These are phyloP conservation scores for Stegostoma tigrinum DNA, from an alignment of 2,113 vertebrate genomes.

Conservation along the genomic window DNA sequence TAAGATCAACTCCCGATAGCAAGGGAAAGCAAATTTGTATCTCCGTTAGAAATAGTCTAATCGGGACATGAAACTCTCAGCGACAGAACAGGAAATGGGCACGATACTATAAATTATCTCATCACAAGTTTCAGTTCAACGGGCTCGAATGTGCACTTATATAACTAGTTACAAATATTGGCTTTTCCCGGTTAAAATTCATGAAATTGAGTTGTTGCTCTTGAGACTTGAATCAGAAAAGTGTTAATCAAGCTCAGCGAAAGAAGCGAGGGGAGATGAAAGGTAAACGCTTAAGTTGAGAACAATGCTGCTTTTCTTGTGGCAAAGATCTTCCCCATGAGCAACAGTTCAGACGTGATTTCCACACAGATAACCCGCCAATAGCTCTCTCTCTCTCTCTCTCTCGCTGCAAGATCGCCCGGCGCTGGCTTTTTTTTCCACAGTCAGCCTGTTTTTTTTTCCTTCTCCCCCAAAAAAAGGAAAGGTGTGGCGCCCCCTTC, in stretches of 20 bases:
- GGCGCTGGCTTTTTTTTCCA: too few relatives aligned
- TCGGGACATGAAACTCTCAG: background rate
- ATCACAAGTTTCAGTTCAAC: background rate
- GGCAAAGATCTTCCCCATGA: slow-evolving; percentile 32
- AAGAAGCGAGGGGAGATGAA: background rate
- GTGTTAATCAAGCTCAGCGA: slow-evolving; percentile 17
- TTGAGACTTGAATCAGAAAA: background rate
- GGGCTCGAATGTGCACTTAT: background rate
- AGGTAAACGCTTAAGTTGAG: slow-evolving; percentile 35
- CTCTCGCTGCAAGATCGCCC: background rate
- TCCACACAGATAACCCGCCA: slow-evolving; percentile 31
- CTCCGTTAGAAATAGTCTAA: background rate
- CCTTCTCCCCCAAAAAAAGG: too few relatives aligned
- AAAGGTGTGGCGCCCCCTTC: background rate
- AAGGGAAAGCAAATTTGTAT: background rate
- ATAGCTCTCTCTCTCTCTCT: background rate
- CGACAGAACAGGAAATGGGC: background rate
- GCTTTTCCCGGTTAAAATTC: background rate
- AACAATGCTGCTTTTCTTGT: slow-evolving; percentile 35
- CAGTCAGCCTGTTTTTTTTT: background rate
- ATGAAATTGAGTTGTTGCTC: background rate
- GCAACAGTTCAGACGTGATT: slow-evolving; percentile 37
- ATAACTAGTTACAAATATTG: background rate
- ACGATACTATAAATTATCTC: background rate
- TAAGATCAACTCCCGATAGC: background rate